These are phyloP conservation scores for Ceratina australensis DNA, from an alignment of 1,140 invertebrate species.

Conservation along the genomic window DNA sequence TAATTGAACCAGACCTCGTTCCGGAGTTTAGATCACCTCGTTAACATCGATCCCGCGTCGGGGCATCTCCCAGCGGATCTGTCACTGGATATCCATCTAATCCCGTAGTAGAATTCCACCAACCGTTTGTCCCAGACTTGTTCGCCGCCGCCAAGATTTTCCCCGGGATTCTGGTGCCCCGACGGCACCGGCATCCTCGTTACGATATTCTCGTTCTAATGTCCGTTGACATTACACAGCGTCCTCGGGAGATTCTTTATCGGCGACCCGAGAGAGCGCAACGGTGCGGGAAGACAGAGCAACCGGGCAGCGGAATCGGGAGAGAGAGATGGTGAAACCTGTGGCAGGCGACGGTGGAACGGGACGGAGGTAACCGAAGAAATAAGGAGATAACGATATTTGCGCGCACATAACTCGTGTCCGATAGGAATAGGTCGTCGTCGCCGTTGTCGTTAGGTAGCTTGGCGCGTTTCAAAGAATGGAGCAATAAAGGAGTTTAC, in stretches of 20 bases:
- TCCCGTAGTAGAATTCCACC: neutral
- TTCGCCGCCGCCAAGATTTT: constrained; percentile 10
- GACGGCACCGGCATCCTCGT: constrained; percentile 18
- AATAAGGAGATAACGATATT: constrained; percentile 64
- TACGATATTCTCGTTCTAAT: constrained; percentile 47
- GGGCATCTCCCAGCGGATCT: constrained; percentile 10
- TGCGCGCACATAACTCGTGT: constrained; percentile 55
- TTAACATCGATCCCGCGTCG: constrained; percentile 21
- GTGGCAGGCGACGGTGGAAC: neutral
- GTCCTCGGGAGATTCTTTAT: constrained; percentile 57
- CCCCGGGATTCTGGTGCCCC: neutral
- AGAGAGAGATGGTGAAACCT: neutral
- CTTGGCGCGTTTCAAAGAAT: constrained; percentile 58
- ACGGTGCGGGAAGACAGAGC: constrained; percentile 15
- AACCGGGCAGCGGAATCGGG: constrained; percentile 10
- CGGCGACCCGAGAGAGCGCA: constrained; percentile 23
- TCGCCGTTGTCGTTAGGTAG: constrained; percentile 47
- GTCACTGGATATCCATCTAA: constrained; percentile 20
- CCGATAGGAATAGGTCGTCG: constrained; percentile 56
- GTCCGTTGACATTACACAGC: constrained; percentile 50
- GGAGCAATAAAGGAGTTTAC: constrained; percentile 65
- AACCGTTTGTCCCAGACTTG: neutral
- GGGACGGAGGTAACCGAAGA: constrained; percentile 27
- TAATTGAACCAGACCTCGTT: constrained; percentile 20
- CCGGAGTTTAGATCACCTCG: neutral